These are phyloP conservation scores for Microtus montanus DNA, from an alignment of 2,113 vertebrate species.

Conservation along the genomic window DNA sequence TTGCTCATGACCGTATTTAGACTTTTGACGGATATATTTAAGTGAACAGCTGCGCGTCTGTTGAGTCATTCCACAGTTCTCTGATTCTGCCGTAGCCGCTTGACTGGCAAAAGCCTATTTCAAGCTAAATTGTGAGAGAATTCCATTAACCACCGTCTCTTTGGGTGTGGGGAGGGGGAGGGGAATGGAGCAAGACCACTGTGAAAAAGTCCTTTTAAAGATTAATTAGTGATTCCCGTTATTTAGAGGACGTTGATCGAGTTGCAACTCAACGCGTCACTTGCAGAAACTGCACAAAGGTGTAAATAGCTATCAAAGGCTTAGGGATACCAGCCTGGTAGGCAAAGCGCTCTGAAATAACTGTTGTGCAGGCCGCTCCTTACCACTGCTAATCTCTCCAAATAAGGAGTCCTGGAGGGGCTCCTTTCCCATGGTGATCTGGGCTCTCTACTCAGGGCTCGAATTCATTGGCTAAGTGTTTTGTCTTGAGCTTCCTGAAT, in stretches of 20 bases:
- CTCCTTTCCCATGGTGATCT: neutral
- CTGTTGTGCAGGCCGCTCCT: conserved; percentile 51
- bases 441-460: neutral
- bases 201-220: conserved; percentile 18
- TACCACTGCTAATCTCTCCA: neutral
- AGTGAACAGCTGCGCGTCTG: conserved; percentile 75
- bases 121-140: conserved; percentile 69
- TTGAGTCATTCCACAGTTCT: conserved; percentile 78
- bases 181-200: neutral
- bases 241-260: conserved; percentile 51
- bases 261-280: conserved; percentile 55
- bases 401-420: neutral
- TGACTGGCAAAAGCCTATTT: conserved; percentile 60
- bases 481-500: conserved; percentile 12
- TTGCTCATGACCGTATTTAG: conserved; percentile 60
- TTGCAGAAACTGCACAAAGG: conserved; percentile 49
- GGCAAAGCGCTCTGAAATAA: conserved; percentile 14
- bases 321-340: neutral
- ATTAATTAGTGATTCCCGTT: conserved; percentile 49
- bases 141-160: conserved; percentile 56
- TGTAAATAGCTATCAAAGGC: conserved; percentile 34
- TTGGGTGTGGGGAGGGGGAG: neutral
- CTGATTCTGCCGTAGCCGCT: conserved; percentile 72
- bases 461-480: neutral
- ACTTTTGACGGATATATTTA: conserved; percentile 77